A percentile compares a stretch with the other conserved stretches of the same genome.
Evolutionary conservation across 1,140 invertebrate genomes (phyloP).

Genomic region (Maconellicoccus hirsutus): DNA sequence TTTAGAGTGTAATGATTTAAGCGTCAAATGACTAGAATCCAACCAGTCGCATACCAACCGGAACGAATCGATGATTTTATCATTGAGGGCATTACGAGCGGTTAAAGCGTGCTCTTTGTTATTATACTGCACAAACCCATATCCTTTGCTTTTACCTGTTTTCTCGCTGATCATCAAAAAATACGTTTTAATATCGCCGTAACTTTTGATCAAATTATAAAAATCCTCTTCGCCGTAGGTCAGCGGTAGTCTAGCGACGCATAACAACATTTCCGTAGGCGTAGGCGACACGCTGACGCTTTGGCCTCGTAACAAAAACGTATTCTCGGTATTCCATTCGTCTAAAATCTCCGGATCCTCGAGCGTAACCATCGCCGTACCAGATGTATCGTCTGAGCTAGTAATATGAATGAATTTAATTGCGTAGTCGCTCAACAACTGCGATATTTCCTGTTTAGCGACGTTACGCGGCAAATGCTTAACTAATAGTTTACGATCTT

Average conservation of each 20-base stretch:
- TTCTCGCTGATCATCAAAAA: constrained; percentile 45
- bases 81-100: constrained; percentile 40
- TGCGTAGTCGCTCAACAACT: constrained; percentile 34
- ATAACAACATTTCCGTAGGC: constrained; percentile 42
- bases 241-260: constrained; percentile 42
- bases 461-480: constrained; percentile 11
- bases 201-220: constrained; percentile 36
- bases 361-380: constrained; percentile 34
- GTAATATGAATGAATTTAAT: constrained; percentile 34
- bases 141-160: constrained; percentile 45
- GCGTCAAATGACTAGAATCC: constrained; percentile 39
- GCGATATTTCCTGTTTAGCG: constrained; percentile 34
- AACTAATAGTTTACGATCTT: neutral
- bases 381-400: constrained; percentile 32
- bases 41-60: constrained; percentile 44
- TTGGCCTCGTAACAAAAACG: constrained; percentile 37
- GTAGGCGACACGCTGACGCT: constrained; percentile 37
- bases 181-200: constrained; percentile 39
- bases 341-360: constrained; percentile 36
- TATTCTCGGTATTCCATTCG: constrained; percentile 34
- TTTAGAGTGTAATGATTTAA: constrained; percentile 42
- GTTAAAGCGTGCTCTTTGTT: constrained; percentile 40
- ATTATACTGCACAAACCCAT: constrained; percentile 47
- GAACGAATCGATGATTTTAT: constrained; percentile 35
- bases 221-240: constrained; percentile 41